Percentiles rank a stretch among this genome's conserved stretches.
Conservation (phyloP, 92 coral and sea anemone species). For the Porites cylindrica region DNA sequence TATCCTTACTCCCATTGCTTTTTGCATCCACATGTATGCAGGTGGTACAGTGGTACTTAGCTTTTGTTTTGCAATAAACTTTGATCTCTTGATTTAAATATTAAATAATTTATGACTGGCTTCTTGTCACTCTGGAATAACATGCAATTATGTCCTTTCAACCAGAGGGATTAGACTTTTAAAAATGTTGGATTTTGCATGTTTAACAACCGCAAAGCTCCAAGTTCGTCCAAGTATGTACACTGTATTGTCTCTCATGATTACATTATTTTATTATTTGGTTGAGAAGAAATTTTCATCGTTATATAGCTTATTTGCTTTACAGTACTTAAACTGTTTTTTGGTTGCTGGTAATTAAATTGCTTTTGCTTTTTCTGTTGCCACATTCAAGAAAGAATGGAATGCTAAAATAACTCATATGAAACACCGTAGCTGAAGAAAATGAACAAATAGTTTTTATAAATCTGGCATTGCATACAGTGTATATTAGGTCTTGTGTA, state of each 20-base stretch:
- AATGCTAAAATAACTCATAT: background rate
- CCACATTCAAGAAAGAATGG: background rate
- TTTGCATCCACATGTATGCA: background rate
- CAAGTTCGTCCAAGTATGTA: slow-evolving; percentile 66
- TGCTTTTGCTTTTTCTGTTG: background rate
- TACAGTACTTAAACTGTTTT: background rate
- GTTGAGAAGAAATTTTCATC: background rate
- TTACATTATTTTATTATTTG: background rate
- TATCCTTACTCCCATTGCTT: too few species aligned
- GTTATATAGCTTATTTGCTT: background rate
- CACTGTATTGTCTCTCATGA: background rate
- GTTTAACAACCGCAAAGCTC: slow-evolving; percentile 22
- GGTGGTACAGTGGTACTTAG: background rate
- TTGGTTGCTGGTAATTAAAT: slow-evolving; percentile 4
- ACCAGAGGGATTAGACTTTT: slow-evolving; percentile 12
- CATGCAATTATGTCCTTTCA: slow-evolving; percentile 3
- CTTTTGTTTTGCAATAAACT: background rate
- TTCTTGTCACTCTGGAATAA: background rate
- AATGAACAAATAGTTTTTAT: too few species aligned
- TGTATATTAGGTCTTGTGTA: background rate
- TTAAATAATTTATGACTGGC: slow-evolving; percentile 19
- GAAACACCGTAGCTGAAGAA: background rate
- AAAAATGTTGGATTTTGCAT: slow-evolving; percentile 30
- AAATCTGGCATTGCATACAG: background rate
- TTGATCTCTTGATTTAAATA: slow-evolving; percentile 32